Base-by-base conservation (phyloP, 2,113 vertebrate genomes). In the Cavia porcellus region DNA sequence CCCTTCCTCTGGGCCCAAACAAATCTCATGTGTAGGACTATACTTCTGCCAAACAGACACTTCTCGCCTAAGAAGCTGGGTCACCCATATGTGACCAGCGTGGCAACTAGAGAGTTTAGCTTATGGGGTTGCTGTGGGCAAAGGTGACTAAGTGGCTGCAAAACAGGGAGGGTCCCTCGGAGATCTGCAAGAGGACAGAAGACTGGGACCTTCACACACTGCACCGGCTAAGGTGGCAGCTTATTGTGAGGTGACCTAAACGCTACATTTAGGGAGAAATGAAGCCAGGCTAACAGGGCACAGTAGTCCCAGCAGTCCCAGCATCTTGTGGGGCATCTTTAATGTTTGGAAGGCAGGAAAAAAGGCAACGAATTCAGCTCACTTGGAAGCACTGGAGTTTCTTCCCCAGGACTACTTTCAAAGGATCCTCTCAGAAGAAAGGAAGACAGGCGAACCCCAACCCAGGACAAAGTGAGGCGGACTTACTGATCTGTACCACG, bases 401-500 rank as follows among this genome's bases (percentile, higher is more conserved):
- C 80, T 66, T 92, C 57, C 72, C 59, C 45, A 96, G 66, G 77
- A 35, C 66, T 70, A 70, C 50, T 52, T 70, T 79, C 79, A 75
- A 74, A 94, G 3, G n/a, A 12, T 32, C 62, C 42, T 96, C 59
- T 55, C 68, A 62, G 59, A 93, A 92, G 59, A 70, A 52, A 87
- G 81, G n/a, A 57, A 89, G 62, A 32, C 7, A 12, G 32, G 52
- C 24, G 47, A 94, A 93, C 72, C 92, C 87, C 93, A 25, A 50
- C 95, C 75, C 25, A 28, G 64, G 28, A 25, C 30, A 42, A 93
- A 92, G 47, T n/a, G 28, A 93, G 72, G 11, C 17, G 32, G 72
- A 98, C 99, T 99, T 98, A 99, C 99, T 97, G 92, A 99, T 98
- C 57, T 98, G 99, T 45, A 99, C 97, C 3, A 96, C 94, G 77